Evolutionary conservation across 2,797 vertebrate genomes (phyloP).

Genomic region (Balearica regulorum): DNA sequence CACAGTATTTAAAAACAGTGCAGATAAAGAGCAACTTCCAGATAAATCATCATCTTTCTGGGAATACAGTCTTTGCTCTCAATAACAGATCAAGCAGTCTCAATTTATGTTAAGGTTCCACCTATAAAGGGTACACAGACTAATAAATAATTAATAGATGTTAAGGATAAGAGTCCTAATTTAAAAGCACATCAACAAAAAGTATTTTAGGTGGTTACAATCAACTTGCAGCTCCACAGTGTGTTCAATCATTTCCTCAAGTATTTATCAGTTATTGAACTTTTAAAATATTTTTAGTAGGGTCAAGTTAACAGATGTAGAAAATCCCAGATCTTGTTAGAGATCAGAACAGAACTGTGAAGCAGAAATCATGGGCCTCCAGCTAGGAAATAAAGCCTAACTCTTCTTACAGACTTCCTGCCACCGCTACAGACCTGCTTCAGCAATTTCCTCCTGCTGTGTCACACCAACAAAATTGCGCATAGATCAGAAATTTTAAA

Average conservation of each 20-base stretch:
- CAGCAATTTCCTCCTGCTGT: neutral
- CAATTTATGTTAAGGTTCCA: neutral
- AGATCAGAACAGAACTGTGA: neutral
- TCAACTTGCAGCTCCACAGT: neutral
- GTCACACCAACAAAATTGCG: neutral
- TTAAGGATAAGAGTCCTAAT: neutral
- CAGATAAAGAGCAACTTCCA: neutral
- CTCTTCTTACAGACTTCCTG: neutral
- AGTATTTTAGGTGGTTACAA: neutral
- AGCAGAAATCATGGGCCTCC: neutral
- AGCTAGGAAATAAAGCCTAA: neutral
- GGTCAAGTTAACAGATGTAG: neutral
- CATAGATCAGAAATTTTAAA: neutral
- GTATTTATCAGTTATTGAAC: neutral
- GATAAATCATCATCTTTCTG: neutral
- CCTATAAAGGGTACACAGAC: neutral
- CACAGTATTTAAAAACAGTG: neutral
- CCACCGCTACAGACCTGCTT: neutral
- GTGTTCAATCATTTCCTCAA: neutral
- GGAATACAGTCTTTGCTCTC: neutral
- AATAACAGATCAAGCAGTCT: neutral
- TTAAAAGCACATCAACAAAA: neutral
- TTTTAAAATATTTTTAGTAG: neutral
- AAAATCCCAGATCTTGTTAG: neutral
- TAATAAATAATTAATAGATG: neutral